Conservation (phyloP, 2,113 vertebrate species). For the Melospiza melodia region DNA sequence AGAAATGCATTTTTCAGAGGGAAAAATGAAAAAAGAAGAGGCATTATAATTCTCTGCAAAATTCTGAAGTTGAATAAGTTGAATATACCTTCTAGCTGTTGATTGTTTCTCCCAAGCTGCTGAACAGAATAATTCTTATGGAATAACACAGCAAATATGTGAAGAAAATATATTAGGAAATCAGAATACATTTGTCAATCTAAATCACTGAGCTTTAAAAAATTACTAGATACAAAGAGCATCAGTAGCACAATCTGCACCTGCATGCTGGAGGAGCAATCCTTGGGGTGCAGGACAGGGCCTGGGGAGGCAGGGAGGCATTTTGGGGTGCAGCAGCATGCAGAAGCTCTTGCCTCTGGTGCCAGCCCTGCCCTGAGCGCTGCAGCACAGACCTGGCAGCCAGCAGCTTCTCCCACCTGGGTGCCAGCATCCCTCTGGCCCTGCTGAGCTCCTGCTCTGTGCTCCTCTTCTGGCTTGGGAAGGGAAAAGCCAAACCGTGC, state of each 20-base stretch:
- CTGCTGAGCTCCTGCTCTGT: neutral
- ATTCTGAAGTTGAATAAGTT: neutral
- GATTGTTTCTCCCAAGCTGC: slow-evolving; percentile 32
- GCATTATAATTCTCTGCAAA: slow-evolving; percentile 13
- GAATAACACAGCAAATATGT: slow-evolving; percentile 12
- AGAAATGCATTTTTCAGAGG: neutral
- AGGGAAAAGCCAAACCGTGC: neutral
- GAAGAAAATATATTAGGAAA: slow-evolving; percentile 44
- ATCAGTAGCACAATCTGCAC: neutral
- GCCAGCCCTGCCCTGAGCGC: neutral
- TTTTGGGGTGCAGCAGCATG: rapidly evolving
- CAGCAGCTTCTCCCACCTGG: neutral
- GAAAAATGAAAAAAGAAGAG: rapidly evolving
- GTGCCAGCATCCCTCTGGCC: rapidly evolving
- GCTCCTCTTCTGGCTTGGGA: neutral
- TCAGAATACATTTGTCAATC: slow-evolving; percentile 48
- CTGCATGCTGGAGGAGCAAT: rapidly evolving
- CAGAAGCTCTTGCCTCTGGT: neutral
- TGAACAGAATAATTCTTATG: slow-evolving; percentile 38
- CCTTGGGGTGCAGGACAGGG: rapidly evolving
- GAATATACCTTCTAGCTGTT: slow-evolving; percentile 22
- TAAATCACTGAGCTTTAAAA: slow-evolving; percentile 33
- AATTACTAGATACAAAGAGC: neutral
- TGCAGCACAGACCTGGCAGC: neutral
- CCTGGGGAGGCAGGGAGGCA: rapidly evolving